phyloP scores from a whole-genome alignment of 2,888 invertebrate species.

The Stictocephala bisonia region DNA sequence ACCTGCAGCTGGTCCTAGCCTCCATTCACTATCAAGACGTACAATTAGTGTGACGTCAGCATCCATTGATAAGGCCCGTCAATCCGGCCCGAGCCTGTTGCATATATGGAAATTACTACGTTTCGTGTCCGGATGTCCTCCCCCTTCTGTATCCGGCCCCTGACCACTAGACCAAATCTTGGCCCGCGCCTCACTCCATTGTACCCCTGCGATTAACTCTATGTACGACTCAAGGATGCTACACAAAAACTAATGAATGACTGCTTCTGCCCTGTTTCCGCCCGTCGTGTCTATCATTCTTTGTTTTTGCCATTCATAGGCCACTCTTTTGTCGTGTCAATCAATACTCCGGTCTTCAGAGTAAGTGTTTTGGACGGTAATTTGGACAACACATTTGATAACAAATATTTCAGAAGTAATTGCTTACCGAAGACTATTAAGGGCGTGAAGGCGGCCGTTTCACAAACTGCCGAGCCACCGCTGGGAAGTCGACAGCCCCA shows the following conservation, averaged over 20 bases:
- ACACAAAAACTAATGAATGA: constrained; percentile 36
- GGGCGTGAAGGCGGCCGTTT: too few relatives aligned
- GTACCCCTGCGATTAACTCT: constrained; percentile 40
- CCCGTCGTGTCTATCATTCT: background rate
- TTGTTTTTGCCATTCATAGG: constrained; percentile 28
- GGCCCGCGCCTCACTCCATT: constrained; percentile 60
- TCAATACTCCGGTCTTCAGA: too few relatives aligned
- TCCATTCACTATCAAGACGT: constrained; percentile 9
- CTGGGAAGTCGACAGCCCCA: too few relatives aligned
- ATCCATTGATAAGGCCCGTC: constrained; percentile 31
- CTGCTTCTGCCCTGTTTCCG: constrained; percentile 22
- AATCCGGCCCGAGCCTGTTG: constrained; percentile 12
- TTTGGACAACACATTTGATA: too few relatives aligned
- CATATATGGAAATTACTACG: constrained; percentile 33
- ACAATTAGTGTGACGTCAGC: constrained; percentile 2
- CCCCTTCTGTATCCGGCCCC: constrained; percentile 40
- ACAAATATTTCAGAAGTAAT: too few relatives aligned
- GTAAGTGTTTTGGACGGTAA: too few relatives aligned
- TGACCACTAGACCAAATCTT: constrained; percentile 57
- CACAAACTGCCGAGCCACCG: too few relatives aligned
- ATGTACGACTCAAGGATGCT: constrained; percentile 18
- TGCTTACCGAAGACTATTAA: too few relatives aligned
- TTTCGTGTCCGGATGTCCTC: constrained; percentile 36
- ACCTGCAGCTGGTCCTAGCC: too few relatives aligned
- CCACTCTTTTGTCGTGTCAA: constrained; percentile 17